phyloP scores from a whole-genome alignment of 2,113 vertebrate genomes.

The Zosterops pallidus region DNA sequence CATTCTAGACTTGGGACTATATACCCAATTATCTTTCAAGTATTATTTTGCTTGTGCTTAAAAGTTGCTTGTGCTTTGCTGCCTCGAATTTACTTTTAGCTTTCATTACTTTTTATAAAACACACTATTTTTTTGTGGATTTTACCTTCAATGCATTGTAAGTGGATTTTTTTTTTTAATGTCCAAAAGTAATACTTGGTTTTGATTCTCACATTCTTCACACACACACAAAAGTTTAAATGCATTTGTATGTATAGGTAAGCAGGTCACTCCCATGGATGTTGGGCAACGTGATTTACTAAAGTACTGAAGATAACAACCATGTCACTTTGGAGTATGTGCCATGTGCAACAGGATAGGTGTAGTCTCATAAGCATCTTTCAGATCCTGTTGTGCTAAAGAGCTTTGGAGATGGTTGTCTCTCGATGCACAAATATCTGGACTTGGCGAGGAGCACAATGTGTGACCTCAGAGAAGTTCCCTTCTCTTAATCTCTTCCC shows the following conservation, averaged over 20 bases:
- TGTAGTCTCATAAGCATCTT: slow-evolving; percentile 5
- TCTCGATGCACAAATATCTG: neutral
- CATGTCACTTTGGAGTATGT: neutral
- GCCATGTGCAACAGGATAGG: slow-evolving; percentile 1
- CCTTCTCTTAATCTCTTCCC: neutral
- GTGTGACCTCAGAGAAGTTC: neutral
- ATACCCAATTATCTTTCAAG: neutral
- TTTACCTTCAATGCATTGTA: neutral
- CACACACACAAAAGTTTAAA: neutral
- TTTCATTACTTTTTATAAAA: neutral
- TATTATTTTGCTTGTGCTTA: neutral
- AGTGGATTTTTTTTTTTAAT: neutral
- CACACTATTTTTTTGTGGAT: neutral
- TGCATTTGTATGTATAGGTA: neutral
- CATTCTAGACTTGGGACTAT: neutral
- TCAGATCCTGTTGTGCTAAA: neutral
- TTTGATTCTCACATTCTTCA: neutral
- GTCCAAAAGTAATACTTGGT: neutral
- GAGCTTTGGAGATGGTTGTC: neutral
- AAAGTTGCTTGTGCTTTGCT: neutral
- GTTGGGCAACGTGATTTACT: slow-evolving; percentile 28
- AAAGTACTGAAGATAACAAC: neutral
- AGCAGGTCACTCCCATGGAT: slow-evolving; percentile 23
- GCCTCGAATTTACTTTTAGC: neutral
- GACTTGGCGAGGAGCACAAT: neutral